Conservation (phyloP, 2,888 invertebrate species). For the Leucania comma region DNA sequence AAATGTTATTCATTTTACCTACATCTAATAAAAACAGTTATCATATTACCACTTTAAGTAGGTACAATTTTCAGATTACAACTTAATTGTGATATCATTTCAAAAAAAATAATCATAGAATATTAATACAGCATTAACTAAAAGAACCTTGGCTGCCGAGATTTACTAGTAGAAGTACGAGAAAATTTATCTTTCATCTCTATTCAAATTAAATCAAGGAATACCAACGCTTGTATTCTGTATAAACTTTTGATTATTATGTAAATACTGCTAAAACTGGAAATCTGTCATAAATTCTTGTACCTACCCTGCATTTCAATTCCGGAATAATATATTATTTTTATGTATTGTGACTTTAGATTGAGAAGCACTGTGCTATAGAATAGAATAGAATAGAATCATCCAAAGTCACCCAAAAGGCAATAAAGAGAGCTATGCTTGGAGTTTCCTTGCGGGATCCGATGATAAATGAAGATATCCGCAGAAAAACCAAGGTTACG, state of each 20-base stretch:
- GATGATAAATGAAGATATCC: too few species aligned
- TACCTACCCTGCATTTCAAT: constrained; percentile 29
- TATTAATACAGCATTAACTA: not conserved
- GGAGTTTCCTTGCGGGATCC: too few species aligned
- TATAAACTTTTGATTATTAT: constrained; percentile 54
- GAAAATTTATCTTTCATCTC: constrained; percentile 48
- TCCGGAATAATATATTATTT: constrained; percentile 23
- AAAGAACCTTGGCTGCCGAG: constrained; percentile 14
- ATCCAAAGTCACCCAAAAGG: too few species aligned
- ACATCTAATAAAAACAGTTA: not conserved
- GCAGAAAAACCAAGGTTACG: too few species aligned
- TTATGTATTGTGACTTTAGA: not conserved
- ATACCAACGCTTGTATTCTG: constrained; percentile 28
- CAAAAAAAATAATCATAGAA: not conserved
- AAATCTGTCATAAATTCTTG: constrained; percentile 37
- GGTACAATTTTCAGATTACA: too few species aligned
- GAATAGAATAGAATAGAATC: too few species aligned
- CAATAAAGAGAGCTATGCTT: too few species aligned
- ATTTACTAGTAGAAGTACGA: constrained; percentile 9
- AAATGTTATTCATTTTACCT: too few species aligned
- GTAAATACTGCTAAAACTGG: constrained; percentile 35
- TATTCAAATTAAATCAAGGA: constrained; percentile 45
- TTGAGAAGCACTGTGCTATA: too few species aligned
- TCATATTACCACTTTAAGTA: not conserved
- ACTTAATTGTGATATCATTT: not conserved